Evolutionary conservation across 2,888 invertebrate genomes (phyloP).

Genomic region (Troides aeacus): DNA sequence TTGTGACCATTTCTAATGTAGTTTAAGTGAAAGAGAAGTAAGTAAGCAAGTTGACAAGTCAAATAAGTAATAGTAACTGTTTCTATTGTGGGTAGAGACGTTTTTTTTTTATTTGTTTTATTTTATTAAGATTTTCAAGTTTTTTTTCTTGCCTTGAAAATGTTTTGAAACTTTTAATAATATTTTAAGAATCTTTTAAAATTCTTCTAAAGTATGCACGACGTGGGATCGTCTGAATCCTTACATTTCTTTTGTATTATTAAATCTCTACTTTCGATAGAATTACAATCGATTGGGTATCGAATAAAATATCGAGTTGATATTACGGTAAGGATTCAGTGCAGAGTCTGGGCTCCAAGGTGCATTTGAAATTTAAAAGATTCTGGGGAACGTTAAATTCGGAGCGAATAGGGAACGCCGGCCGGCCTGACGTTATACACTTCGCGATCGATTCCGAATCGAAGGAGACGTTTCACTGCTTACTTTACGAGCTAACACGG

Average conservation of each 20-base stretch:
- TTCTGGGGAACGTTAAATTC: conserved; percentile 50
- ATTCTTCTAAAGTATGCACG: too few species aligned
- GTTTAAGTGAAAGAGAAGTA: too few species aligned
- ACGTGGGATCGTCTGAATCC: too few species aligned
- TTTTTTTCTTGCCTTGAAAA: too few species aligned
- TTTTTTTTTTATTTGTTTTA: too few species aligned
- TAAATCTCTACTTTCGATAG: conserved; percentile 25
- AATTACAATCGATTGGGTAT: conserved; percentile 30
- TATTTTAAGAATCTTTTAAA: too few species aligned
- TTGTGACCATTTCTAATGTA: too few species aligned
- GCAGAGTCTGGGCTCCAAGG: conserved; percentile 31
- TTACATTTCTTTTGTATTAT: not conserved
- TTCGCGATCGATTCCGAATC: conserved; percentile 56
- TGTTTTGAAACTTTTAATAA: too few species aligned
- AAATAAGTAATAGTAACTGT: too few species aligned
- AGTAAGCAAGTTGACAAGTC: too few species aligned
- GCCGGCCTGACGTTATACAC: conserved; percentile 38
- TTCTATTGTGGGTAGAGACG: too few species aligned
- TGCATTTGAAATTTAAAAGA: conserved; percentile 60
- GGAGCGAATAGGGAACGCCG: conserved; percentile 42
- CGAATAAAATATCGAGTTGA: conserved; percentile 37
- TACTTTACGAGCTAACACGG: conserved; percentile 57
- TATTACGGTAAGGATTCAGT: conserved; percentile 35
- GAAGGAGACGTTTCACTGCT: conserved; percentile 59
- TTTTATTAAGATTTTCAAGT: too few species aligned